Evolutionary conservation across 1,140 invertebrate species (phyloP).

Genomic region (Geopemphigus sp.): DNA sequence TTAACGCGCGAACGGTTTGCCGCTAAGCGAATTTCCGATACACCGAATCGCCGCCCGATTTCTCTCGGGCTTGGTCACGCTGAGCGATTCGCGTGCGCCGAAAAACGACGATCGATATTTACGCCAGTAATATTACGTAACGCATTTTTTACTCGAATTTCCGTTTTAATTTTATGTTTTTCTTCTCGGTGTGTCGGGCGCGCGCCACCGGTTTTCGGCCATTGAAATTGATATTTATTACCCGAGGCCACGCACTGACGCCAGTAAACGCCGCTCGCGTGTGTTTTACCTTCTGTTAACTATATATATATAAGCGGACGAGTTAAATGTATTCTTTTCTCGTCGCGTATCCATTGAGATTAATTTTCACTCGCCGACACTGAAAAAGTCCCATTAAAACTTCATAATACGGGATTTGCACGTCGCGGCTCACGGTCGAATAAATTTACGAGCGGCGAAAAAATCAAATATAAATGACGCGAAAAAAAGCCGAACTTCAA

Average conservation of each 20-base stretch:
- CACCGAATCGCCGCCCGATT: too few species aligned
- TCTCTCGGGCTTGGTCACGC: too few species aligned
- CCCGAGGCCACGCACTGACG: not conserved
- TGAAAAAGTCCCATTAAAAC: constrained; percentile 35
- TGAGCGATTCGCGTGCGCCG: too few species aligned
- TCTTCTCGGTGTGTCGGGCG: too few species aligned
- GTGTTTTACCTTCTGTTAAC: not conserved
- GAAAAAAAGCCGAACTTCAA: not conserved
- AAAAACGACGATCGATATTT: too few species aligned
- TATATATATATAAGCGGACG: not conserved
- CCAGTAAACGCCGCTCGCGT: not conserved
- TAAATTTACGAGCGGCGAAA: constrained; percentile 19
- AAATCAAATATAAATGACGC: not conserved
- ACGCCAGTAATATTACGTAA: not conserved
- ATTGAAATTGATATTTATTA: constrained; percentile 46
- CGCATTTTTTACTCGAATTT: constrained; percentile 10
- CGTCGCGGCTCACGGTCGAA: not conserved
- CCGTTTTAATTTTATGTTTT: not conserved
- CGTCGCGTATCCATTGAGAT: constrained; percentile 8
- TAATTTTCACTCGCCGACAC: constrained; percentile 25
- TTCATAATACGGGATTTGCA: constrained; percentile 45
- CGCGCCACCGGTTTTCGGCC: constrained; percentile 12
- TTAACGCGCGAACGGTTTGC: too few species aligned
- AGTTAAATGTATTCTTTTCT: not conserved
- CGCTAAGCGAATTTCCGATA: too few species aligned